Evolutionary conservation across 1,140 invertebrate genomes (phyloP), one percentile per base, ranked within the genome.

Genomic region (Neotoxoptera formosana): DNA sequence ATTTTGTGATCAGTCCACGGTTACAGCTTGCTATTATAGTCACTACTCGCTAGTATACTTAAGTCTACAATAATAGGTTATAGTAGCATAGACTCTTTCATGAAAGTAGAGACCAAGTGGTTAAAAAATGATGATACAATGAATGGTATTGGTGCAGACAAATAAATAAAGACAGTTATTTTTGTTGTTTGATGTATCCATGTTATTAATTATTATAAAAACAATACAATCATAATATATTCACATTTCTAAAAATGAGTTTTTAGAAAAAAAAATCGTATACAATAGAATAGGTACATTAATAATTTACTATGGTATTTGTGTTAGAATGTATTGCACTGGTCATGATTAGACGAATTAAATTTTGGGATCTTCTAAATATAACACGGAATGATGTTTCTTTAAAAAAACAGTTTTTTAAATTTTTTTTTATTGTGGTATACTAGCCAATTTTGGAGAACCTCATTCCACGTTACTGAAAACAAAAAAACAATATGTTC

Each of bases 401-500:
- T 76, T 86, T 51, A 34, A 81, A 48, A 48, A 83, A 25, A 81
- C 25, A 25, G 21, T 48, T 51, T 53, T 92, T 60, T 45, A 20
- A 30, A 51, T 83, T 53, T 92, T 51, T 45, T 83, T 92, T 92
- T 56, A 93, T 93, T 45, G 36, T 34, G 14, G 48, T 93, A 86
- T 86, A 93, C 25, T 53, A 93, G 48, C 34, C 91, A 93, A 84
- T 93, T 84, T 93, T 93, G 76, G 81, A 93, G 48, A 93, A 83
- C 91, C 91, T 93, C 91, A 93, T 93, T 93, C 91, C 91, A 93
- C 91, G 48, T 93, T 93, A 93, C 91, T 93, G 91, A 93, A 93
- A 93, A 93, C 45, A 81, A 92, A 92, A 91, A 92, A 93, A 93
- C 48, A 86, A 93, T 84, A 93, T 86, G 91, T 86, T 86, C 91